A percentile compares a stretch with the other conserved stretches of the same genome.
Evolutionary conservation across 2,888 invertebrate genomes (phyloP).

Genomic region (Miltochrista miniata): DNA sequence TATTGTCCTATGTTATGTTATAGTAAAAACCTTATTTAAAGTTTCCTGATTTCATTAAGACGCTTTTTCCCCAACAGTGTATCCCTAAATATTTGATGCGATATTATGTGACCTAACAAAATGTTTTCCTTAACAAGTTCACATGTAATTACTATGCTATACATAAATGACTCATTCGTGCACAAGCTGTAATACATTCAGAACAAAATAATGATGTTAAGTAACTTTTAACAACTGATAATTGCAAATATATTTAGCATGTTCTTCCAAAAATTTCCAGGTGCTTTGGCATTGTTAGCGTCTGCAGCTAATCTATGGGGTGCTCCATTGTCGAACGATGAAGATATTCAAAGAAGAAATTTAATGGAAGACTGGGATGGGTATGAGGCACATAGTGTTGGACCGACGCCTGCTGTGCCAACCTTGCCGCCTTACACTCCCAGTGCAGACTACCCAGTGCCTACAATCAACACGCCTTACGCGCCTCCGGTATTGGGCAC

Average conservation of each 20-base stretch:
- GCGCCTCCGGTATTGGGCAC: slow-evolving; percentile 69
- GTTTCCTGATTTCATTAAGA: no score
- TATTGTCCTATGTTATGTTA: no score
- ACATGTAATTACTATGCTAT: no score
- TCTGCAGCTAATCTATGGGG: slow-evolving; percentile 88
- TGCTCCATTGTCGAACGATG: slow-evolving; percentile 75
- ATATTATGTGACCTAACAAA: no score
- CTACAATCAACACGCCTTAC: slow-evolving; percentile 57
- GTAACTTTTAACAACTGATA: no score
- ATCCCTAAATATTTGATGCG: no score
- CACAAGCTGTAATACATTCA: no score
- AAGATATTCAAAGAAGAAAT: slow-evolving; percentile 79
- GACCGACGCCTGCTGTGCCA: slow-evolving; percentile 82
- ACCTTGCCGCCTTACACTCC: slow-evolving; percentile 85
- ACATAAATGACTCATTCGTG: no score
- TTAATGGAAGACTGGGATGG: slow-evolving; percentile 86
- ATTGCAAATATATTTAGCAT: not conserved
- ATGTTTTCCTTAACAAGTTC: no score
- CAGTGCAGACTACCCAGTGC: slow-evolving; percentile 58
- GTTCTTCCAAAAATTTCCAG: slow-evolving; percentile 59
- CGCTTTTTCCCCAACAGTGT: no score
- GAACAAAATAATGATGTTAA: no score
- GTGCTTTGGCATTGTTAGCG: slow-evolving; percentile 86
- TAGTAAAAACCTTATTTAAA: no score
- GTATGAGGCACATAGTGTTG: slow-evolving; percentile 83